Evolutionary conservation across 2,113 vertebrate species (phyloP).

Genomic region (Ctenodactylus gundi): DNA sequence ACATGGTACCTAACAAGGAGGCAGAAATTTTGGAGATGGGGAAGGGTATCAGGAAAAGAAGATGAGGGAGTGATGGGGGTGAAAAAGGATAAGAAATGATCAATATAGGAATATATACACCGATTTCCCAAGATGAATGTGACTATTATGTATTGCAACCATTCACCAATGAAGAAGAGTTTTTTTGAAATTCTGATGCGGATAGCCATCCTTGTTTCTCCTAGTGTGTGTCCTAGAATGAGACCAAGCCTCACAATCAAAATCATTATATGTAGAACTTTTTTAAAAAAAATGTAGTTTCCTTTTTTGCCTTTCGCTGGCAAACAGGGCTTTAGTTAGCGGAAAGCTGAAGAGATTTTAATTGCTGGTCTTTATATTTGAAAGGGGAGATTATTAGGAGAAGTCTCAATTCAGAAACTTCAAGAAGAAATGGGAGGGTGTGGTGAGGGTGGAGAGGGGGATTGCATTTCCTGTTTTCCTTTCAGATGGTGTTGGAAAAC

Average conservation of each 20-base stretch:
- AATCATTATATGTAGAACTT: background rate
- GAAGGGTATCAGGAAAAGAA: no score
- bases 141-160: background rate
- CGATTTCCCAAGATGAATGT: background rate
- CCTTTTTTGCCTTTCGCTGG: background rate
- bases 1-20: no score
- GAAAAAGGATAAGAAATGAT: no score
- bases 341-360: background rate
- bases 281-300: background rate
- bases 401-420: constrained; percentile 66
- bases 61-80: no score
- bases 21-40: no score
- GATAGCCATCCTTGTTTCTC: rapidly evolving
- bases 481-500: background rate
- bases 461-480: constrained; percentile 67
- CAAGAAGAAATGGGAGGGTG: constrained; percentile 57
- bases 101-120: no score
- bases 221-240: rapidly evolving
- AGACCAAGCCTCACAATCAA: background rate
- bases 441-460: constrained; percentile 45
- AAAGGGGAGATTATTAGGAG: constrained; percentile 48
- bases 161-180: background rate
- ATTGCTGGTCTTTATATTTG: constrained; percentile 22
- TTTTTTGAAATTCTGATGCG: background rate
- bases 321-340: background rate